These are phyloP conservation scores for Amphiura filiformis DNA, from an alignment of 35 echinoderm and acorn worm genomes.

Conservation along the genomic window DNA sequence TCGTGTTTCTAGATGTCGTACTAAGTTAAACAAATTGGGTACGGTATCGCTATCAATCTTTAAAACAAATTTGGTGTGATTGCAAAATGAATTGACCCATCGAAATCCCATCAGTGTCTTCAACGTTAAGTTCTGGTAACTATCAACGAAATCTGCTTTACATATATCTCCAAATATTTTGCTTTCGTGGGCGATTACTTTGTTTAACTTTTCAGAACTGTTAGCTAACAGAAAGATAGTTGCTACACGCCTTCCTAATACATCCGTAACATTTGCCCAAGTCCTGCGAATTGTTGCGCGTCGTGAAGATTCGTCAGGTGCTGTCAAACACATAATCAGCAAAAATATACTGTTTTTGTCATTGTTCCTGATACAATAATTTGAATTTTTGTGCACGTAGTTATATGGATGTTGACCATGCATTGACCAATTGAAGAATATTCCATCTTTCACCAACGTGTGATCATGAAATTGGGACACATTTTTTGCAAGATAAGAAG, in stretches of 20 bases:
- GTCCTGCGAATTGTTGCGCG: slow-evolving; percentile 17
- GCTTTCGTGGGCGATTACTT: slow-evolving; percentile 11
- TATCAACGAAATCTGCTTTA: slow-evolving; percentile 42
- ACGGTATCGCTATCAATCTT: slow-evolving; percentile 70
- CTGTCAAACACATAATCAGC: slow-evolving; percentile 13
- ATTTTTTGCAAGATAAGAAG: no score
- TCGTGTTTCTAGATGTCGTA: neutral
- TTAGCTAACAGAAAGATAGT: slow-evolving; percentile 36
- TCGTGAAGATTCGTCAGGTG: slow-evolving; percentile 1
- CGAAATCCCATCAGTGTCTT: slow-evolving; percentile 63
- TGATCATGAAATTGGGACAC: no score
- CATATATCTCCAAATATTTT: slow-evolving; percentile 29
- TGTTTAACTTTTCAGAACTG: neutral
- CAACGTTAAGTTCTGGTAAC: slow-evolving; percentile 51
- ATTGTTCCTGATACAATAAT: no score
- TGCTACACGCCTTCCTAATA: neutral
- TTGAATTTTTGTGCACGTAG: neutral
- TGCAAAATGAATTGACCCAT: slow-evolving; percentile 37
- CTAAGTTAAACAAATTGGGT: slow-evolving; percentile 39
- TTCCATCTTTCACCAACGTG: neutral
- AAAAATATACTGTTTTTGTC: neutral
- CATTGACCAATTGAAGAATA: neutral
- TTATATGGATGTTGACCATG: neutral
- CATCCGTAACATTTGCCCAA: neutral
- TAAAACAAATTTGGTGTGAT: slow-evolving; percentile 18